These are phyloP conservation scores for Cossypha dichroa DNA, from an alignment of 2,797 vertebrate species.

Conservation along the genomic window DNA sequence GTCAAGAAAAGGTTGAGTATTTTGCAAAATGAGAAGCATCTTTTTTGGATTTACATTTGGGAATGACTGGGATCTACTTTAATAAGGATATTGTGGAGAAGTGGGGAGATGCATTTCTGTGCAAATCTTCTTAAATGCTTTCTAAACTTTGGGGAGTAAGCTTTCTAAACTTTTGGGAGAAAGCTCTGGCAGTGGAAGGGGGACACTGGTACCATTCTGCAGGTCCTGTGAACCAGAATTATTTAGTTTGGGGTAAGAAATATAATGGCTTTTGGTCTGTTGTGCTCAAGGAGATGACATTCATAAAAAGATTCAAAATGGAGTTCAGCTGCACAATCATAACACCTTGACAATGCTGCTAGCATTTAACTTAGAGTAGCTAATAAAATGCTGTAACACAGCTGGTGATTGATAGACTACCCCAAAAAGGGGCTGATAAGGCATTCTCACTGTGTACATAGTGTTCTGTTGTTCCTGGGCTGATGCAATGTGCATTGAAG, in stretches of 20 bases:
- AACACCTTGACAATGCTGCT: not conserved
- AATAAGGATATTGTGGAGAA: not conserved
- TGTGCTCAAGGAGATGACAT: not conserved
- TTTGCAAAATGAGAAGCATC: not conserved
- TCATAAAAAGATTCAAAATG: not conserved
- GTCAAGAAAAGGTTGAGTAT: not conserved
- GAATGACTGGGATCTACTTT: not conserved
- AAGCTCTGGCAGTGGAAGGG: not conserved
- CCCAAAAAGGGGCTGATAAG: not conserved
- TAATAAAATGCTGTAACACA: not conserved
- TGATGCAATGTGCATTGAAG: not conserved
- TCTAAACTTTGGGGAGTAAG: not conserved
- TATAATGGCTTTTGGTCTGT: not conserved
- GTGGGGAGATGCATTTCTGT: not conserved
- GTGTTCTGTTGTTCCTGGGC: not conserved
- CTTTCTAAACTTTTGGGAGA: not conserved
- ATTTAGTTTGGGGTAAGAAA: not conserved
- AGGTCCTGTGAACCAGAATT: not conserved
- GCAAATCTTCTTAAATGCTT: not conserved
- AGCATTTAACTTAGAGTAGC: not conserved
- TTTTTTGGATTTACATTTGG: not conserved
- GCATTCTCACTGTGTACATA: not conserved
- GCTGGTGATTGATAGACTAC: not conserved
- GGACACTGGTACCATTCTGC: not conserved
- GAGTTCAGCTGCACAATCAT: not conserved